Base-by-base conservation (phyloP, 2,888 invertebrate species). In the Taphrorychus bicolor region DNA sequence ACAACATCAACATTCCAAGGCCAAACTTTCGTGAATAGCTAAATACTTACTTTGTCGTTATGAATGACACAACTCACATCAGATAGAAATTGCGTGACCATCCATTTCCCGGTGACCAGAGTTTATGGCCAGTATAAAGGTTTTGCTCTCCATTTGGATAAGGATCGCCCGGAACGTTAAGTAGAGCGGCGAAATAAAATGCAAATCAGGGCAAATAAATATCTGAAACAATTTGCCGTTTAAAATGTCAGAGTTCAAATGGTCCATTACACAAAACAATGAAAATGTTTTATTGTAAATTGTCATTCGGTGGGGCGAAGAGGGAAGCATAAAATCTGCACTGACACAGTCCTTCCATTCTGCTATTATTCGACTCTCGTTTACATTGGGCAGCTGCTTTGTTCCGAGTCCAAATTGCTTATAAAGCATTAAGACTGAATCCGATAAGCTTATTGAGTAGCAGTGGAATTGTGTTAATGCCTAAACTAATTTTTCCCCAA, bases 161-260 rank as follows among this genome's bases (percentile, higher is more conserved):
- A 45, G 17, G 14, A 45, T 45, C 45, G 45, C 14, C 16, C 45
- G 45, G 17, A 14, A 45, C 45, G 45, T 3, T 2, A 45, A 45
- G 45, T 45, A 16, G 45, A 45, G 45, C 3, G 16, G 45, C 5
- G 14, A 45, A 14, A 45, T 45, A 45, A 45, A 45, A 45, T 45
- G 45, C 45, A 45, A 45, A 45, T 45, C 45, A 14, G 11, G 32
- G 32, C 45, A 45, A 45, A 45, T 17, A 45, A 45, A 45, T 45
- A 45, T 45, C 45, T 16, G 45, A 45, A 45, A 45, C 45, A 16
- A 45, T 45, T 45, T 45, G 14, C 45, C 45, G 17, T 17, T 45
- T 32, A 17, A 45, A 45, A 45, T 45, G 45, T 45, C 45, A 45
- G 4, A 14, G 45, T 11, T 45, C 45, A 45, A 5, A 0, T 32